Percentiles rank a stretch among this genome's conserved stretches.
Evolutionary conservation across 2,888 invertebrate genomes (phyloP).

Genomic region (Asteroscopus sphinx): DNA sequence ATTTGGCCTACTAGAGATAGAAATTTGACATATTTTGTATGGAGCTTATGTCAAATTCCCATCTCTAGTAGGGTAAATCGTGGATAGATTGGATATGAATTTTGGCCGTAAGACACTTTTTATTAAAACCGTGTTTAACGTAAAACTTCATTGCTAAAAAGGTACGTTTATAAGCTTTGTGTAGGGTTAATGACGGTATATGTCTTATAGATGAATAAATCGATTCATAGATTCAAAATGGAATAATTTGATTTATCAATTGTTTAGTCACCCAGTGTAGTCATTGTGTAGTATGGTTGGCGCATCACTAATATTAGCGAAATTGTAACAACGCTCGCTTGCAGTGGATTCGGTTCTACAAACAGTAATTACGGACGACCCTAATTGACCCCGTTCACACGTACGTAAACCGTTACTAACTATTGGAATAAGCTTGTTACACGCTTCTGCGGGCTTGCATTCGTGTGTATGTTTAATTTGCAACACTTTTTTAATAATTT

Average conservation of each 20-base stretch:
- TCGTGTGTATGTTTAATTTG: constrained; percentile 14
- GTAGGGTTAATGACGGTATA: too few species aligned
- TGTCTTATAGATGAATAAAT: too few species aligned
- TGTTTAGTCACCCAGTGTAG: not conserved
- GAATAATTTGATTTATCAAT: too few species aligned
- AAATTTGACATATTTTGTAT: too few species aligned
- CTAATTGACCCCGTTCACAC: constrained; percentile 67
- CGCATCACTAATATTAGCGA: constrained; percentile 30
- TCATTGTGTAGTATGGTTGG: constrained; percentile 3
- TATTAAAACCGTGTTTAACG: too few species aligned
- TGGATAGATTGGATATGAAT: too few species aligned
- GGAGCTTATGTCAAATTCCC: too few species aligned
- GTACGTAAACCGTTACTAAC: constrained; percentile 52
- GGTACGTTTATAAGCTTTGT: too few species aligned
- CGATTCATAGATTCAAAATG: not conserved
- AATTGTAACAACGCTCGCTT: constrained; percentile 33
- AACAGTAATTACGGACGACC: constrained; percentile 50
- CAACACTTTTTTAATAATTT: constrained; percentile 2
- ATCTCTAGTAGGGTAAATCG: too few species aligned
- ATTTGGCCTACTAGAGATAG: too few species aligned
- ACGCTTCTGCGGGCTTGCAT: constrained; percentile 27
- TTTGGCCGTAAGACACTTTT: too few species aligned
- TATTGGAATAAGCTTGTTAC: constrained; percentile 42
- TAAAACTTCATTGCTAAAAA: too few species aligned
- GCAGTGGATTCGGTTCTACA: constrained; percentile 36